These are phyloP conservation scores for Rhipidura dahli DNA, from an alignment of 2,113 vertebrate species.

Conservation along the genomic window DNA sequence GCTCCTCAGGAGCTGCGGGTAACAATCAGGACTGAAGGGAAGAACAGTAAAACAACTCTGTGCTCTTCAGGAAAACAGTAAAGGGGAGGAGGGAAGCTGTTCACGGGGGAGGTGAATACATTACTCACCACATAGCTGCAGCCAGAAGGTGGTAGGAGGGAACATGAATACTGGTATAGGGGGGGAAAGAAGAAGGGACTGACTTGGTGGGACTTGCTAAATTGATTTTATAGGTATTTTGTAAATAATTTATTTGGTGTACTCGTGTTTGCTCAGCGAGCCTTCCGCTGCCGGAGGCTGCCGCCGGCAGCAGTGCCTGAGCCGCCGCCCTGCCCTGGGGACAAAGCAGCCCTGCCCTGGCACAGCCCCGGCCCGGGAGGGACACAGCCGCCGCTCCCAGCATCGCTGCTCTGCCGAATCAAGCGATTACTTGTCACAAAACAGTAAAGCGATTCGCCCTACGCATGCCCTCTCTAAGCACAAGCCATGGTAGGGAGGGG, in stretches of 20 bases:
- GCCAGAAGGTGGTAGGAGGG: slow-evolving; percentile 16
- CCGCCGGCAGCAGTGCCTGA: not conserved
- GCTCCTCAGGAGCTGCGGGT: not conserved
- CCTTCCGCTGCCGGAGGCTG: not conserved
- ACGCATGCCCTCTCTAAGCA: accelerated
- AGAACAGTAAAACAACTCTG: not conserved
- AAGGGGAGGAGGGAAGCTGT: not conserved
- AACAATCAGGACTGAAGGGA: not conserved
- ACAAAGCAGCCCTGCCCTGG: no score
- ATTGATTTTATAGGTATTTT: not conserved
- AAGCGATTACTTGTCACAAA: not conserved
- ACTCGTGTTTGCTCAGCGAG: not conserved
- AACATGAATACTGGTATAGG: not conserved
- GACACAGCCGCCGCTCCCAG: not conserved
- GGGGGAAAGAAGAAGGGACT: not conserved
- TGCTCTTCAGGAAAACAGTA: not conserved
- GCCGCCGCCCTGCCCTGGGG: accelerated
- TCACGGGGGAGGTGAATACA: not conserved
- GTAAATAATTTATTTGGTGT: not conserved
- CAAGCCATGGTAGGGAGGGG: not conserved
- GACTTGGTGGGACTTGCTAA: not conserved
- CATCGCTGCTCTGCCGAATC: accelerated
- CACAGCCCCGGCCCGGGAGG: not conserved
- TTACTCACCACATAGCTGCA: not conserved
- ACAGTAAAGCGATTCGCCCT: accelerated